phyloP scores from a whole-genome alignment of 2,113 vertebrate genomes.

The Neolamprologus devosi region DNA sequence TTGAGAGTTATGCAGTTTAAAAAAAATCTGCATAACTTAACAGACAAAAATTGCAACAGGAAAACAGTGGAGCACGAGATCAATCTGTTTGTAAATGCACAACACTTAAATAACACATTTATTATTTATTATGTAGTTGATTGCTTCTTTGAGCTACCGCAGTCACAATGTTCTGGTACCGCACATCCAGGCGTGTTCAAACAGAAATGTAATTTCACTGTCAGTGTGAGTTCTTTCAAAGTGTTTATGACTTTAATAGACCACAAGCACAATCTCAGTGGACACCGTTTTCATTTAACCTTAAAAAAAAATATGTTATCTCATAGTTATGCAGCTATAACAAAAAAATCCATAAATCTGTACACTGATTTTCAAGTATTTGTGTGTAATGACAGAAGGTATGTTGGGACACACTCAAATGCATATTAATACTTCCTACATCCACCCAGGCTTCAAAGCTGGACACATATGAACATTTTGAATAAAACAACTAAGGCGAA shows the following conservation, averaged over 20 bases:
- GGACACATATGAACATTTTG: background rate
- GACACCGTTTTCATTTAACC: background rate
- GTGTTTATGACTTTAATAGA: background rate
- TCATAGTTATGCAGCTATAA: background rate
- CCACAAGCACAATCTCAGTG: background rate
- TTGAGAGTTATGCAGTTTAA: background rate
- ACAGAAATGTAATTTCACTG: background rate
- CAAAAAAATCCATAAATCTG: rapidly evolving
- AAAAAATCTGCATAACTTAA: background rate
- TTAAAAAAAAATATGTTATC: background rate
- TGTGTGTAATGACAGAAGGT: background rate
- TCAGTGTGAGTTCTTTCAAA: background rate
- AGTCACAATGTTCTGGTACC: background rate
- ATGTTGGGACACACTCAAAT: background rate
- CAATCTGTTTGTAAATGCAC: background rate
- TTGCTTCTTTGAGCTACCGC: background rate
- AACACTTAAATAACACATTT: background rate
- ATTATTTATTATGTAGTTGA: background rate
- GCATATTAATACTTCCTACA: background rate
- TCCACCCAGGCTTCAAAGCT: background rate
- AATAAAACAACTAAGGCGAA: background rate
- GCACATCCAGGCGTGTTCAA: background rate
- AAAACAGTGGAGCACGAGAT: background rate
- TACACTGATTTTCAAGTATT: background rate
- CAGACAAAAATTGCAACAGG: background rate